Evolutionary conservation across 2,888 invertebrate genomes (phyloP), one percentile per base, ranked within the genome.

Genomic region (Calephelis perditalis): DNA sequence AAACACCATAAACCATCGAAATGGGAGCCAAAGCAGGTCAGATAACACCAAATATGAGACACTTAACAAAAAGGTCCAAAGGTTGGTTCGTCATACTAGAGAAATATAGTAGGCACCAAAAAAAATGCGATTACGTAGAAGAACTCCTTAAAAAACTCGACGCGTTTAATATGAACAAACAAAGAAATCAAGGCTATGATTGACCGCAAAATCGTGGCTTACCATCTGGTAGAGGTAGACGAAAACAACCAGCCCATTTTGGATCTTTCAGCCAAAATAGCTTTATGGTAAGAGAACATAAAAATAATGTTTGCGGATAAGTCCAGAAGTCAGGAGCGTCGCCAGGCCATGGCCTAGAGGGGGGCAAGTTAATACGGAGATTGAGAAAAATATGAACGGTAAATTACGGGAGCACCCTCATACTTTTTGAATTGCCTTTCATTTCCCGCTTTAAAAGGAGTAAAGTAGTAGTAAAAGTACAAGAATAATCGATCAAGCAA

Each of bases 111-210:
- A 15, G 54, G 57, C 59, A 63, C 26, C 10, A 12, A 26, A 26
- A 58, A 1, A 58, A 59, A 11, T 63, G 63, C 15, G 35, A 56
- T 10, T 10, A 35, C 46, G 10, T 63, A 9, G 61, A 63, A 55
- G 10, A 36, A 7, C 49, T 63, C 2, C 11, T 36, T 3, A 43
- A 54, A 7, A 63, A 59, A 57, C 61, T 59, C 44, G 43, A 43
- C 43, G 64, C 58, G 12, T 64, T 64, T 26, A 62, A 64, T 26
- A 3, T 64, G 7, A 15, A 15, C 1, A 15, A 61, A 62, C 44
- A 62, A 62, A 37, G 43, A 43, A 43, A 43, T 43, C 43, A 43
- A 43, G 43, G 43, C 43, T 43, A 43, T 43, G 43, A 43, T 43
- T 43, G 43, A 9, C 7, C 43, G 9, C 43, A 43, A 9, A 43